These are phyloP conservation scores for Pherbina coryleti DNA, from an alignment of 2,888 invertebrate genomes.

Conservation along the genomic window DNA sequence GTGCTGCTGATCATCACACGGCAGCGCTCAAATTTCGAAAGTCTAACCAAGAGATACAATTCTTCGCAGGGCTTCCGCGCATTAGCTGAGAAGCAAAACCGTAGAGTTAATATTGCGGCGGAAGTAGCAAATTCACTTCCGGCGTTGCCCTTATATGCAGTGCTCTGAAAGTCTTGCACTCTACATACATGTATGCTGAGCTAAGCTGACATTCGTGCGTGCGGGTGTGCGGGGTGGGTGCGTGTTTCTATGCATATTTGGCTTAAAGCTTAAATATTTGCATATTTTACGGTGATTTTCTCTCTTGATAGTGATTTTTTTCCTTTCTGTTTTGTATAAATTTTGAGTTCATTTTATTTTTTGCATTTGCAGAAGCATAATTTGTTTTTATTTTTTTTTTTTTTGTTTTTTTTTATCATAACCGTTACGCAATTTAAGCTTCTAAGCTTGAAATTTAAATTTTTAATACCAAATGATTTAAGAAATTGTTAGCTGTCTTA, in stretches of 20 bases:
- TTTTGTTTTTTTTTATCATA: too few species aligned
- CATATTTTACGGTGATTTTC: conserved; percentile 1
- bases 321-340: too few species aligned
- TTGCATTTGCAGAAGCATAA: too few species aligned
- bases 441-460: too few species aligned
- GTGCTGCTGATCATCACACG: conserved; percentile 1
- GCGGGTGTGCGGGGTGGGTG: not conserved
- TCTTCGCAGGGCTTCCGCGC: not conserved
- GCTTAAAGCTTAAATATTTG: not conserved
- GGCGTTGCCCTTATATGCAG: not conserved
- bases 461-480: too few species aligned
- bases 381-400: too few species aligned
- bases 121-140: conserved; percentile 24
- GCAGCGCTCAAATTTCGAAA: not conserved
- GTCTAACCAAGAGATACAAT: not conserved
- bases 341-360: too few species aligned
- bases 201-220: not conserved
- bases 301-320: too few species aligned
- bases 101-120: conserved; percentile 15
- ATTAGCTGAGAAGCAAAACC: not conserved
- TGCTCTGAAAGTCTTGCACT: not conserved
- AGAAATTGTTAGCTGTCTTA: too few species aligned
- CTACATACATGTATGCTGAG: not conserved
- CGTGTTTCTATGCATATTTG: not conserved
- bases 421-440: too few species aligned